Conservation (phyloP, 2,797 vertebrate species). For the Acanthurus leucopareius region DNA sequence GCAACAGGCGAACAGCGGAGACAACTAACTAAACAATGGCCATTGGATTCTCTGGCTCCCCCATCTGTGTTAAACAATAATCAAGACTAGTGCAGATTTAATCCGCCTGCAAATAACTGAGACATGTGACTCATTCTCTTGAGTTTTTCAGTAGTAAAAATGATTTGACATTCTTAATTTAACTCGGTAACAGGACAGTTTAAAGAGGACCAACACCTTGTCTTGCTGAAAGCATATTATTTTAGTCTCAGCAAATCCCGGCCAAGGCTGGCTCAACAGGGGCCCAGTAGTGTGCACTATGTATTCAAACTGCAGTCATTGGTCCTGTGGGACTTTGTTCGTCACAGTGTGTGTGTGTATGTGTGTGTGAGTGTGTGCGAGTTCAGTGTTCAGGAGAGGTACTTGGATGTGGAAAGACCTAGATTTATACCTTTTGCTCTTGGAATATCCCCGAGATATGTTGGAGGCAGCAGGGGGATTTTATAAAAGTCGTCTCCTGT, state of each 20-base stretch:
- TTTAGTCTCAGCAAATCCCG: conserved; percentile 54
- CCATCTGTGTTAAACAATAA: conserved; percentile 56
- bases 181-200: conserved; percentile 43
- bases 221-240: conserved; percentile 63
- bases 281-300: conserved; percentile 45
- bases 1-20: conserved; percentile 55
- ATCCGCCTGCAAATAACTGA: conserved; percentile 19
- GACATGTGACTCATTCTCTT: conserved; percentile 34
- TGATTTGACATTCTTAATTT: conserved; percentile 48
- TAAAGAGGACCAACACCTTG: conserved; percentile 50
- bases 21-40: conserved; percentile 67
- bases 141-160: conserved; percentile 40
- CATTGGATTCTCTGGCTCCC: conserved; percentile 46
- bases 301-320: conserved; percentile 73
- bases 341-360: conserved; percentile 51
- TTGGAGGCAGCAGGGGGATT: conserved; percentile 77
- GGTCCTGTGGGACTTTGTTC: conserved; percentile 57
- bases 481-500: conserved; percentile 80
- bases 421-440: conserved; percentile 87
- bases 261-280: conserved; percentile 45
- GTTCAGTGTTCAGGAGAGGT: conserved; percentile 66
- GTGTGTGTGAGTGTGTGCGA: conserved; percentile 50
- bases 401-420: conserved; percentile 80
- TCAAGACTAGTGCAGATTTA: conserved; percentile 43
- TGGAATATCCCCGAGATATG: conserved; percentile 83